Base-by-base conservation (phyloP, 2,888 invertebrate species). In the Drosophila maculinotata region DNA sequence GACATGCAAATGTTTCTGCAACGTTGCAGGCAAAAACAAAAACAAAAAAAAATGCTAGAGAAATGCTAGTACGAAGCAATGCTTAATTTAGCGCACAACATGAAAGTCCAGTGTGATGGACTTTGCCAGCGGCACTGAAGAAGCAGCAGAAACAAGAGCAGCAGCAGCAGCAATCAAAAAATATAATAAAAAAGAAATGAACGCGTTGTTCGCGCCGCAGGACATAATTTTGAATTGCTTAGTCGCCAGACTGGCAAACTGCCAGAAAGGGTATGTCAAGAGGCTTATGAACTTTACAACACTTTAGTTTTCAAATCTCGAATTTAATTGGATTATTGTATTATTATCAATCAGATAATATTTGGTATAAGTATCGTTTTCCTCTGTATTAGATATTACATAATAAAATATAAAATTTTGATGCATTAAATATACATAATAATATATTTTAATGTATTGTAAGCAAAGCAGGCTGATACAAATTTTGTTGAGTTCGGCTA, bases 71-170 rank as follows among this genome's bases (percentile, higher is more conserved):
- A 70, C 68, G 64, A 57, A 54, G 79, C 69, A 76, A 74, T 85
- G 86, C 83, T 84, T 87, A 87, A 87, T 84, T 87, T 85, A 82
- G 86, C 86, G 77, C 72, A 77, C 76, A 81, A 82, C 87, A 87
- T 85, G 76, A 75, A 52, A 69, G 52, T 67, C 63, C 59, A 79
- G 54, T 57, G 65, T 41, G 73, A 51, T 56, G 53, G 54, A 57
- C 51, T 60, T 38, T 42, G 60, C 69, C 64, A 57, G 26, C 35
- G 71, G 69, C 57, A 14, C 58, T 30, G 35, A 35, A 45, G 28
- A 20, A 49, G 52, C 35, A 47, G 33, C 28, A 58, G 52, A 10
- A 58, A 44, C 57, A 47, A 10, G 31, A 36, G 8, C 12, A 64
- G 7, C 17, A 35, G 7, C 36, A 53, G 38, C 28, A 39, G 39